Conservation (phyloP, 2,113 vertebrate species). For the Phylloscopus trochilus region DNA sequence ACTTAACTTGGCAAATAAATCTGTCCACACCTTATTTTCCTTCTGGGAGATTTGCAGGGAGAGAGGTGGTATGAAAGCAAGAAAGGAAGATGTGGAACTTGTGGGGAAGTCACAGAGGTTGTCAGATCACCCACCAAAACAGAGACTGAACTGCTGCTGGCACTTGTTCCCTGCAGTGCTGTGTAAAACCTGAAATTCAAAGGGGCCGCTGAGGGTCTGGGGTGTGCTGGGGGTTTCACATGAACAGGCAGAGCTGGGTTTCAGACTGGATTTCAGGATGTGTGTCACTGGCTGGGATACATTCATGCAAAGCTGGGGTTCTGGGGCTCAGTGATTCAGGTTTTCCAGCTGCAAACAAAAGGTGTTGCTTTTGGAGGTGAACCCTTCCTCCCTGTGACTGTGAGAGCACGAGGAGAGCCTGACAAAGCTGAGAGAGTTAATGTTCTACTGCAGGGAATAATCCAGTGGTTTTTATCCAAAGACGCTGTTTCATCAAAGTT, state of each 20-base stretch:
- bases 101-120: neutral
- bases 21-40: slow-evolving; percentile 11
- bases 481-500: neutral
- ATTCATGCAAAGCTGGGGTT: neutral
- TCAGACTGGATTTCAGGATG: neutral
- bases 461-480: neutral
- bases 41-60: neutral
- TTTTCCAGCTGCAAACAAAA: neutral
- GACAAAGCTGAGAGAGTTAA: fast-evolving
- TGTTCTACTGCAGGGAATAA: neutral
- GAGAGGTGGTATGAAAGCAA: neutral
- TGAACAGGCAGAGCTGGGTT: neutral
- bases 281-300: neutral
- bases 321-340: neutral
- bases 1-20: slow-evolving; percentile 29
- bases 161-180: neutral
- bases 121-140: neutral
- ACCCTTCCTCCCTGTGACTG: neutral
- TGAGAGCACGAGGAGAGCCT: neutral
- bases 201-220: neutral
- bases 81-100: neutral
- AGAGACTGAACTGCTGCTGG: neutral
- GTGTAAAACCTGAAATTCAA: fast-evolving
- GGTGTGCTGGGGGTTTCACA: neutral
- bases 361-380: neutral